Evolutionary conservation across 2,888 invertebrate species (phyloP), one percentile per base, ranked within the genome.

Genomic region (Drosophila bunnanda): DNA sequence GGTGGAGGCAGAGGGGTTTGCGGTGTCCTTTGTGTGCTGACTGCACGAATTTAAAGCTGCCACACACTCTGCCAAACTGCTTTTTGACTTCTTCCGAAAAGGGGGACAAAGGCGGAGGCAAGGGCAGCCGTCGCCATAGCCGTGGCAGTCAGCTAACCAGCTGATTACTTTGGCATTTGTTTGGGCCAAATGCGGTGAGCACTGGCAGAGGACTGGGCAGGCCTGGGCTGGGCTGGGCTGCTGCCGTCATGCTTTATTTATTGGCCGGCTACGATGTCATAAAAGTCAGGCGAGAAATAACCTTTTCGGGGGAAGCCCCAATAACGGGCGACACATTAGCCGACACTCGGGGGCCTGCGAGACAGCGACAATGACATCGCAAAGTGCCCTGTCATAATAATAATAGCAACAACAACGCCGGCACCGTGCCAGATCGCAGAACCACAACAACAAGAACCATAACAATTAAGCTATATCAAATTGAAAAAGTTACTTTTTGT

Each of bases 151-250:
- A 84, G 75, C 88, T 86, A 83, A 88, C 73, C 75, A 84, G 75
- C 88, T 86, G 87, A 83, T 84, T 88, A 84, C 83, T 84, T 84
- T 86, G 80, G 83, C 75, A 86, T 84, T 88, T 84, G 87, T 86
- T 83, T 75, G 72, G 61, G 53, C 80, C 76, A 44, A 68, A 48
- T 66, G 56, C 68, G 54, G 57, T 62, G 48, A 44, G 17, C 80
- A 72, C 76, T 82, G 71, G 70, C 28, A 86, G 54, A 85, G 52
- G 73, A 43, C 17, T 20, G 17, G 13, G 17, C 48, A 13, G 13
- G 17, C 48, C 13, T 12, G 8, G n/a, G 68, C 66, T 73, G 73
- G 65, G 46, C 46, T 46, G 46, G n/a, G n/a, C n/a, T 25, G 64
- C 57, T 53, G 72, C 66, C 67, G 72, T 70, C 67, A 71, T 62